Evolutionary conservation across 2,888 invertebrate genomes (phyloP).

Genomic region (Macrophya annulata): DNA sequence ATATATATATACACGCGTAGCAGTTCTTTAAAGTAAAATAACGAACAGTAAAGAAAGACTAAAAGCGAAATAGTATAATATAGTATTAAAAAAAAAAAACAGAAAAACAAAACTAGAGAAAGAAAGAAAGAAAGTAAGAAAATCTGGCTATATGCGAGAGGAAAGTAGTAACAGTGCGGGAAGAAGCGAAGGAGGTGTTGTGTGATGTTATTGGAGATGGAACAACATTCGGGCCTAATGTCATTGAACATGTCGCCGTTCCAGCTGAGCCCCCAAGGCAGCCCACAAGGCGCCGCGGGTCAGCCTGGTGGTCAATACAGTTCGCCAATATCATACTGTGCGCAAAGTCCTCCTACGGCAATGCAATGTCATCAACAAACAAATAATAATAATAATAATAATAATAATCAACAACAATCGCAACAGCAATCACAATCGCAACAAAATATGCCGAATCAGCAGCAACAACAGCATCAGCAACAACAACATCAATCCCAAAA

Average conservation of each 20-base stretch:
- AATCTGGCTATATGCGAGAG: conserved; percentile 25
- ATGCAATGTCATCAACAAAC: conserved; percentile 74
- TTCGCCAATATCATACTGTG: conserved; percentile 83
- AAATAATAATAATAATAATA: conserved; percentile 68
- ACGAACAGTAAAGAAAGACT: neutral
- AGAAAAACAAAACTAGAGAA: neutral
- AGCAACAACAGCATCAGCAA: conserved; percentile 67
- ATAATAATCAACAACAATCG: conserved; percentile 66
- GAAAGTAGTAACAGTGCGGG: neutral
- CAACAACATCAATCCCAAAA: conserved; percentile 72
- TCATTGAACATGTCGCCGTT: conserved; percentile 95
- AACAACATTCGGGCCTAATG: conserved; percentile 91
- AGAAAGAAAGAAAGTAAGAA: neutral
- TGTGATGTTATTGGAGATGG: conserved; percentile 92
- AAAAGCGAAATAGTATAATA: neutral
- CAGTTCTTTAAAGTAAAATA: neutral
- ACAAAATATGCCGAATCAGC: conserved; percentile 70
- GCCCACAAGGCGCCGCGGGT: conserved; percentile 81
- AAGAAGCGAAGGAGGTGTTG: conserved; percentile 32
- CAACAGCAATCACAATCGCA: conserved; percentile 66
- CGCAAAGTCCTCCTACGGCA: conserved; percentile 76
- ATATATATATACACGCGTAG: neutral
- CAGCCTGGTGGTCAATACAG: conserved; percentile 75
- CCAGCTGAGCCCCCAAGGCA: conserved; percentile 89
- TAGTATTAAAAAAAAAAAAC: neutral